phyloP scores from a whole-genome alignment of 2,797 vertebrate species.

The Chaunax sp. region DNA sequence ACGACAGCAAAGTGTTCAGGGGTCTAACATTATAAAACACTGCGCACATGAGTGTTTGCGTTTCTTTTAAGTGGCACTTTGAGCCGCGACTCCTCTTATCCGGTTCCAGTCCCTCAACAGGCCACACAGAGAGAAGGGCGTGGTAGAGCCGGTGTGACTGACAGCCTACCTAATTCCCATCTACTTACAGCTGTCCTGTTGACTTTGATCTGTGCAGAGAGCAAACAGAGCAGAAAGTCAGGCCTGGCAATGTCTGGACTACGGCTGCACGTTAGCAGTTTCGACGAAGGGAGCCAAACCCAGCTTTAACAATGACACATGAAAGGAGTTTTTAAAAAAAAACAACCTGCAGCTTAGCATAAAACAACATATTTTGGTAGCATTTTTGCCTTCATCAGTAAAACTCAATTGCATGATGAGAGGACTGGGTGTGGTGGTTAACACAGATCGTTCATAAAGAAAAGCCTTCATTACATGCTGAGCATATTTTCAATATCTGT shows the following conservation, averaged over 20 bases:
- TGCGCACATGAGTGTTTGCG: conserved; percentile 27
- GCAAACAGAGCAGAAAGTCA: conserved; percentile 44
- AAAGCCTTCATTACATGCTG: neutral
- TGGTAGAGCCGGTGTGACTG: conserved; percentile 49
- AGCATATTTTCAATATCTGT: neutral
- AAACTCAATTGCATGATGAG: neutral
- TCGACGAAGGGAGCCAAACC: conserved; percentile 4
- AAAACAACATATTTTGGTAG: neutral
- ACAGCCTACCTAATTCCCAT: conserved; percentile 49
- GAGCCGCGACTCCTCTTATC: conserved; percentile 35
- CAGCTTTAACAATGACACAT: conserved; percentile 10
- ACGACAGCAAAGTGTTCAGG: no score
- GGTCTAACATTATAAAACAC: conserved; percentile 15
- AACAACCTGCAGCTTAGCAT: neutral
- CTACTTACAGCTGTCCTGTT: conserved; percentile 66
- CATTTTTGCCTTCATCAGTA: neutral
- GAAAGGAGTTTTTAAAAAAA: conserved; percentile 1
- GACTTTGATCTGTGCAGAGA: conserved; percentile 62
- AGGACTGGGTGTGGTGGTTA: neutral
- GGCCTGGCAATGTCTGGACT: neutral
- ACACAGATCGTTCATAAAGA: conserved; percentile 6
- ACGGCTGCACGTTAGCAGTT: neutral
- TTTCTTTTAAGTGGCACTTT: conserved; percentile 55
- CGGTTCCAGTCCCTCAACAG: conserved; percentile 31
- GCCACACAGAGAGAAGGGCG: conserved; percentile 73